Evolutionary conservation across 2,797 vertebrate species (phyloP).

Genomic region (Nyctalus aviator): DNA sequence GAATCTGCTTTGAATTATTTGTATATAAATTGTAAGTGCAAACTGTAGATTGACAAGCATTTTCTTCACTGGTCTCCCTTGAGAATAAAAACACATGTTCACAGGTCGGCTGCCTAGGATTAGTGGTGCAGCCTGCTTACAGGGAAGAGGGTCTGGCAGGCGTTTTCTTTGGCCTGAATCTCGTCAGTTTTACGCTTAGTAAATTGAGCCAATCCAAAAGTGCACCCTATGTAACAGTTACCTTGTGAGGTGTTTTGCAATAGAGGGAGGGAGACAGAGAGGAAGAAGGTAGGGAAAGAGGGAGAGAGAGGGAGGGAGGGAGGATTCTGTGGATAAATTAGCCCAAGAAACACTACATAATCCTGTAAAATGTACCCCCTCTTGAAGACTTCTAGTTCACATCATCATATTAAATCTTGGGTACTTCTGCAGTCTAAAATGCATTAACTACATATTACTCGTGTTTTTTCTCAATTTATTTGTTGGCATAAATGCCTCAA

Average conservation of each 20-base stretch:
- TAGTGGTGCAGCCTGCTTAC: not conserved
- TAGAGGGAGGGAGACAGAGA: not conserved
- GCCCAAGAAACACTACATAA: constrained; percentile 10
- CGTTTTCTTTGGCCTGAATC: constrained; percentile 30
- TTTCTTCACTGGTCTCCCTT: constrained; percentile 35
- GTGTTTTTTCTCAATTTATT: constrained; percentile 8
- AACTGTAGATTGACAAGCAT: not conserved
- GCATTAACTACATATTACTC: not conserved
- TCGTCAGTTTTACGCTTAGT: constrained; percentile 54
- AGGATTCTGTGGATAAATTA: not conserved
- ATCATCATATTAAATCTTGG: not conserved
- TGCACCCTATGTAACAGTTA: not conserved
- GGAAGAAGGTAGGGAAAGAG: not conserved
- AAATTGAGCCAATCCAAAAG: not conserved
- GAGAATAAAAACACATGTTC: constrained; percentile 60
- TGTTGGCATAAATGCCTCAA: not conserved
- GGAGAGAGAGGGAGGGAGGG: not conserved
- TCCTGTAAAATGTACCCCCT: not conserved
- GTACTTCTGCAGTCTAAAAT: constrained; percentile 42
- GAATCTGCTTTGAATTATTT: constrained; percentile 53
- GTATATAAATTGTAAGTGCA: not conserved
- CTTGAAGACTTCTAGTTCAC: constrained; percentile 23
- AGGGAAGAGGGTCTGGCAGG: not conserved
- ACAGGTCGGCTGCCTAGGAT: not conserved
- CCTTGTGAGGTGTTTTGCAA: not conserved